These are phyloP conservation scores for Danio jaintianensis DNA, from an alignment of 2,797 vertebrate genomes.

Conservation along the genomic window DNA sequence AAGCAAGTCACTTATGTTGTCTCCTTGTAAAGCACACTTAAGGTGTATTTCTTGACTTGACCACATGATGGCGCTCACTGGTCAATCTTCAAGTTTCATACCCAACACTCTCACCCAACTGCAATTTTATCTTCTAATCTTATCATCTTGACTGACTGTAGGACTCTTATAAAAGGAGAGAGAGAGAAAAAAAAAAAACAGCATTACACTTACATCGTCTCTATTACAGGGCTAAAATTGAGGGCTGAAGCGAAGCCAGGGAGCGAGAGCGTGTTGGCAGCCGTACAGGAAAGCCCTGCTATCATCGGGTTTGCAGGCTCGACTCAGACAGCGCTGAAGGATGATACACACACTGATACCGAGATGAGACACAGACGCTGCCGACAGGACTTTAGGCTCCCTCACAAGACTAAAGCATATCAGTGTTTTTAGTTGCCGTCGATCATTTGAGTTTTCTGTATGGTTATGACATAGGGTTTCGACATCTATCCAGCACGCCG, in stretches of 20 bases:
- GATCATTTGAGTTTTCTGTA: slow-evolving; percentile 1
- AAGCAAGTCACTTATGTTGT: not conserved
- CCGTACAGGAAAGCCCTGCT: slow-evolving; percentile 30
- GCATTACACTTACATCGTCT: slow-evolving; percentile 40
- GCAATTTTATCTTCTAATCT: slow-evolving; percentile 47
- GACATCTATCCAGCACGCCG: not conserved
- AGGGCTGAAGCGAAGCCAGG: slow-evolving; percentile 13
- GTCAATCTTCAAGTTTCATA: slow-evolving; percentile 6
- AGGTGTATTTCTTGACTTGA: not conserved
- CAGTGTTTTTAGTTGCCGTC: not conserved
- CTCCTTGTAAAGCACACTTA: not conserved
- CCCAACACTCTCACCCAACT: slow-evolving; percentile 19
- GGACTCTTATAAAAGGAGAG: slow-evolving; percentile 25
- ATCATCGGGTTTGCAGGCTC: slow-evolving; percentile 34
- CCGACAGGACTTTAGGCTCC: not conserved
- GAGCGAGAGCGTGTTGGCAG: slow-evolving; percentile 23
- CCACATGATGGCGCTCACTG: slow-evolving; percentile 41
- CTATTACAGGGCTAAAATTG: slow-evolving; percentile 49
- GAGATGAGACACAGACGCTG: slow-evolving; percentile 25
- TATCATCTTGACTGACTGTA: slow-evolving; percentile 33
- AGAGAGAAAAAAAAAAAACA: not conserved
- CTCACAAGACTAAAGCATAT: not conserved
- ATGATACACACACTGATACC: slow-evolving; percentile 29
- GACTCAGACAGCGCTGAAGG: slow-evolving; percentile 30
- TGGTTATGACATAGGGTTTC: not conserved